Evolutionary conservation across 2,797 vertebrate genomes (phyloP).

Genomic region (Hippoglossus hippoglossus): DNA sequence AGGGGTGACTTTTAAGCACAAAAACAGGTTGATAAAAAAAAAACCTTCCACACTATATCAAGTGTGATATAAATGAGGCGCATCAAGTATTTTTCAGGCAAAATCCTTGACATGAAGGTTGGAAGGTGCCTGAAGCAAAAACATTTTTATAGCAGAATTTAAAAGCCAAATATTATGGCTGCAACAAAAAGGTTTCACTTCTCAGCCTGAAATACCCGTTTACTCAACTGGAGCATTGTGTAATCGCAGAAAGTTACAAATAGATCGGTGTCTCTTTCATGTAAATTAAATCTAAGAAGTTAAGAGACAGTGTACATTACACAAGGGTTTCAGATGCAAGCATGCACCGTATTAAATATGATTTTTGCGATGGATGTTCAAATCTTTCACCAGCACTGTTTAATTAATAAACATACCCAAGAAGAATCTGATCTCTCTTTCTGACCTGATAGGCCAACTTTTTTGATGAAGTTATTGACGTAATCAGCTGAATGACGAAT

Average conservation of each 20-base stretch:
- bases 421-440: constrained; percentile 6
- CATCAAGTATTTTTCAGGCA: constrained; percentile 36
- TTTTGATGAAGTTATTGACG: constrained; percentile 15
- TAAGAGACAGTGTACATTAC: constrained; percentile 21
- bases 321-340: constrained; percentile 5
- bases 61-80: constrained; percentile 20
- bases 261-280: not conserved
- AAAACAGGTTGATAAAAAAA: constrained; percentile 3
- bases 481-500: constrained; percentile 11
- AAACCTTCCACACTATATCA: constrained; percentile 5
- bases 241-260: constrained; percentile 11
- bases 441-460: constrained; percentile 8
- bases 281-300: not conserved
- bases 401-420: constrained; percentile 22
- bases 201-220: constrained; percentile 9
- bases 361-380: not conserved
- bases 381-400: constrained; percentile 2
- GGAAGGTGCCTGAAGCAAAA: constrained; percentile 25
- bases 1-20: constrained; percentile 22
- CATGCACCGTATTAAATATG: not conserved
- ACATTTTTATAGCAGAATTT: constrained; percentile 18
- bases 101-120: constrained; percentile 27
- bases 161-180: constrained; percentile 42
- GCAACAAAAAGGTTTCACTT: constrained; percentile 14
- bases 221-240: constrained; percentile 32